Conservation (phyloP, 2,888 invertebrate genomes). For the Agrochola litura region DNA sequence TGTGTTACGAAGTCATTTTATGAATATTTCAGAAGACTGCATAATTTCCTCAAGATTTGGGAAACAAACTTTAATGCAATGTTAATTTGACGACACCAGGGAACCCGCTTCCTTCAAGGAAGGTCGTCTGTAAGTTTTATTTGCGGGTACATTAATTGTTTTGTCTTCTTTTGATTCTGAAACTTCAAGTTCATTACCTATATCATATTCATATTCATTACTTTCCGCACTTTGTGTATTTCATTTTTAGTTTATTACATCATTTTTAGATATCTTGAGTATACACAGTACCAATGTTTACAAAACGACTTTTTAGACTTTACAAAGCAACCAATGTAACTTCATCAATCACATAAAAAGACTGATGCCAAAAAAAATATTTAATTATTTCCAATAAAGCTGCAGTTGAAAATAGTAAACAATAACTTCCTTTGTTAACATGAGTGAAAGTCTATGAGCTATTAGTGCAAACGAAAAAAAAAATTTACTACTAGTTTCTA, state of each 20-base stretch:
- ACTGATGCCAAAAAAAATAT: neutral
- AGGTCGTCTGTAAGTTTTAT: conserved; percentile 19
- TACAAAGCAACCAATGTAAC: neutral
- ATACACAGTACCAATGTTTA: neutral
- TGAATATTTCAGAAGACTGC: conserved; percentile 66
- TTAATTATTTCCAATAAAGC: neutral
- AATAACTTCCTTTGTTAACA: neutral
- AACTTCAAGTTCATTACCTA: neutral
- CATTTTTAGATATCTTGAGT: neutral
- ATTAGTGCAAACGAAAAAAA: no score
- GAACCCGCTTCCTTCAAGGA: conserved; percentile 15
- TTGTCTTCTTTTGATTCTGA: neutral
- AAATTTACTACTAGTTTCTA: no score
- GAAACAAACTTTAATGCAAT: conserved; percentile 63
- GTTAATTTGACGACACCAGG: conserved; percentile 57
- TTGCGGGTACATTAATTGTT: conserved; percentile 13
- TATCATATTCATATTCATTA: no score
- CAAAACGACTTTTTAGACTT: neutral
- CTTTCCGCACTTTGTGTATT: no score
- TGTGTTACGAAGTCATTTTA: conserved; percentile 56
- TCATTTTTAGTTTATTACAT: neutral
- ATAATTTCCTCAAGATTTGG: conserved; percentile 64
- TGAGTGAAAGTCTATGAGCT: no score
- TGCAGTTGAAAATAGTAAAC: neutral
- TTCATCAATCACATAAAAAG: neutral